These are phyloP conservation scores for Istiophorus platypterus DNA, from an alignment of 2,113 vertebrate species.

Conservation along the genomic window DNA sequence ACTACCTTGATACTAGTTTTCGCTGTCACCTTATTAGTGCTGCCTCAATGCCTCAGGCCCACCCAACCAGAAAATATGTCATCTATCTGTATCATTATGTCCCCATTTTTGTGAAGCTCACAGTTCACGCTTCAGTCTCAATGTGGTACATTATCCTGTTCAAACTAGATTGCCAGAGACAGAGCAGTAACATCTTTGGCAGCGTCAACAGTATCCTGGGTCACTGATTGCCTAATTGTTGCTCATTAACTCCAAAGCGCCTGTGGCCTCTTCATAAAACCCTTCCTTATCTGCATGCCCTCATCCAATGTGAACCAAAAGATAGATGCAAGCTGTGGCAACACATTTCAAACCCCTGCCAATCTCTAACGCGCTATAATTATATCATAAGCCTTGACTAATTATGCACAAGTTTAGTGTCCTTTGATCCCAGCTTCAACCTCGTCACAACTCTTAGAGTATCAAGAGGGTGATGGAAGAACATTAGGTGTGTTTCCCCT, in stretches of 20 bases:
- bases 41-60: slow-evolving; percentile 49
- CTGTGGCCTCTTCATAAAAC: slow-evolving; percentile 38
- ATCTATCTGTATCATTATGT: slow-evolving; percentile 65
- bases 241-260: slow-evolving; percentile 66
- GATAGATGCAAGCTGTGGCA: background rate
- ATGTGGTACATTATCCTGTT: slow-evolving; percentile 45
- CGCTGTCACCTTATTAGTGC: slow-evolving; percentile 67
- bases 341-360: slow-evolving; percentile 2
- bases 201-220: slow-evolving; percentile 35
- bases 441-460: no score
- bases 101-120: slow-evolving; percentile 40
- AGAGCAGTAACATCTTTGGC: slow-evolving; percentile 16
- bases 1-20: slow-evolving; percentile 34
- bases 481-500: no score
- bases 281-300: slow-evolving; percentile 10
- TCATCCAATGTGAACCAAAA: background rate
- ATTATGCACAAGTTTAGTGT: background rate
- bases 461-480: no score
- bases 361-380: background rate
- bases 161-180: slow-evolving; percentile 36
- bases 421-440: background rate
- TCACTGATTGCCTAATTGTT: slow-evolving; percentile 74
- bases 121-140: slow-evolving; percentile 31
- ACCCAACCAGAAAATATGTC: slow-evolving; percentile 65
- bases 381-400: background rate